These are phyloP conservation scores for Ibidorhyncha struthersii DNA, from an alignment of 2,113 vertebrate species.

Conservation along the genomic window DNA sequence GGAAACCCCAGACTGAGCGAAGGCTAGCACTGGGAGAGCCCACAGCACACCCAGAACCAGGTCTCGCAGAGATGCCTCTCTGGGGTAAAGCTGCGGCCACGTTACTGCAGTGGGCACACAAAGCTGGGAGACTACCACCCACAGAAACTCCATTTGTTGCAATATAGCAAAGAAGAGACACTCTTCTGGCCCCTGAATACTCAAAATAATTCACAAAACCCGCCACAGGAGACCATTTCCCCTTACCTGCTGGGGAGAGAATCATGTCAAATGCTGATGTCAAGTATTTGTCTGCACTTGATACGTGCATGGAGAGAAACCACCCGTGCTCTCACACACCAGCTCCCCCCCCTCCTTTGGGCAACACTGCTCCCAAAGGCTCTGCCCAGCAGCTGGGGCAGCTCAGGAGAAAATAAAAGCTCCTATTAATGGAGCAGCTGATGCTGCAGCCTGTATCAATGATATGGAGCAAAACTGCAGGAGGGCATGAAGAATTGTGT, in stretches of 20 bases:
- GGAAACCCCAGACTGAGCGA: not conserved
- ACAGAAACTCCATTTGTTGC: not conserved
- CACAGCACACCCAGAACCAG: not conserved
- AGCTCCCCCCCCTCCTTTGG: not conserved
- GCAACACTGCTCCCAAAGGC: not conserved
- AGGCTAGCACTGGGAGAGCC: not conserved
- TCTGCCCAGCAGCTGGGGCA: not conserved
- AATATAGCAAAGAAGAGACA: not conserved
- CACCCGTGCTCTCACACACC: not conserved
- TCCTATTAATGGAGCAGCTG: not conserved
- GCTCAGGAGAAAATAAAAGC: not conserved
- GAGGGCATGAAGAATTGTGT: not conserved
- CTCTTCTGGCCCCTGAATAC: not conserved
- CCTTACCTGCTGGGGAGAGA: not conserved
- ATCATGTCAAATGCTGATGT: not conserved
- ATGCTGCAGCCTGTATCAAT: not conserved
- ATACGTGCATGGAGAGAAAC: fast-evolving
- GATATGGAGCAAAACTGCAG: not conserved
- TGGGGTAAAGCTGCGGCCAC: fast-evolving
- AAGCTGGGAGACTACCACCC: not conserved
- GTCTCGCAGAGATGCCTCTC: not conserved
- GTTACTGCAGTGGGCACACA: not conserved
- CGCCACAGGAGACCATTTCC: not conserved
- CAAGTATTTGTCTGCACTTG: not conserved
- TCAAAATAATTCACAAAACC: not conserved